Base-by-base conservation (phyloP, 2,113 vertebrate species). In the Oryzias melastigma region DNA sequence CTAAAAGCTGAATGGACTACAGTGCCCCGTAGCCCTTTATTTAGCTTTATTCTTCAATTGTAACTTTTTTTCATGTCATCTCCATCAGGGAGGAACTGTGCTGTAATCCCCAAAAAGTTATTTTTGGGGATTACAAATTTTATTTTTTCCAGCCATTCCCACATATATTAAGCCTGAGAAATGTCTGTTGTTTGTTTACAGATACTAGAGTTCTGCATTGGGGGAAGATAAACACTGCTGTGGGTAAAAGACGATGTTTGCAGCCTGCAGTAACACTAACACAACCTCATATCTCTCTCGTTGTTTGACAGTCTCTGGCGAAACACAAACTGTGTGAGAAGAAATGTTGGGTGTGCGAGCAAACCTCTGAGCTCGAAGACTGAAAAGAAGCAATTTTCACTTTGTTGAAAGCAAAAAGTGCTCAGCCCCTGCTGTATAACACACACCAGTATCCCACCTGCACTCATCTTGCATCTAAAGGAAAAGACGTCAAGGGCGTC, bases 261-360 rank as follows among this genome's bases (percentile, higher is more conserved):
- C 3, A 71, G 65, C 77, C 75, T 79, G 57, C 20, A n/a, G 62
- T 67, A 15, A 42, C 44, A 35, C 61, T 67, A 60, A 14, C n/a
- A n/a, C 43, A 58, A 40, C 41, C 58, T 44, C 59, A 63, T 40
- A 66, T 66, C 80, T 75, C 5, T 41, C 55, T 85, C 59, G 79
- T 84, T 77, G 75, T 81, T 86, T 75, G 0, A 84, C 1, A 3
- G 5, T 16, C 59, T 49, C 43, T 65, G n/a, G 19, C 43, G 53
- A 64, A 74, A 70, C 49, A 44, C 19, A 65, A 52, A 56, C 24
- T 24, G 24, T 62, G 60, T 50, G 16, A 22, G 16, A 58, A 62
- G 50, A 62, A 72, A 65, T 70, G 65, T 80, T 77, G 43, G 0
- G 0, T 52, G 64, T 67, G 35, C 66, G 75, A 76, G 83, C 56